These are phyloP conservation scores for Mesoligia furuncula DNA, from an alignment of 2,888 invertebrate species.

Conservation along the genomic window DNA sequence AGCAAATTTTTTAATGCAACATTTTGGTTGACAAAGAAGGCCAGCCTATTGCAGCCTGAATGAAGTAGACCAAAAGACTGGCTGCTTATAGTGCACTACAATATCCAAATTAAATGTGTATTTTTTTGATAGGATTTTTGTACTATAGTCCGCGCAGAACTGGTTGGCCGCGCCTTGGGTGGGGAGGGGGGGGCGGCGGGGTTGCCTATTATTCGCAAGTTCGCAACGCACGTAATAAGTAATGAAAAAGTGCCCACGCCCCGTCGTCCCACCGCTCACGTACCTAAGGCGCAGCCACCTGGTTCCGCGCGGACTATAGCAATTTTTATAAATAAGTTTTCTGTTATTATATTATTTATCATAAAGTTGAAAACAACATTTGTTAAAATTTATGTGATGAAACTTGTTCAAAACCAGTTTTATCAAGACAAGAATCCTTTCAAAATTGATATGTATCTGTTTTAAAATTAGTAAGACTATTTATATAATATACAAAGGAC, in stretches of 20 bases:
- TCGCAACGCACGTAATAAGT: too few species aligned
- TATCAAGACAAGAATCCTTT: constrained; percentile 46
- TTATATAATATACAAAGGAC: constrained; percentile 5
- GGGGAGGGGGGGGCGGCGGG: too few species aligned
- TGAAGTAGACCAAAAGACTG: neutral
- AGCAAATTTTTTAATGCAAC: neutral
- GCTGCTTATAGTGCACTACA: neutral
- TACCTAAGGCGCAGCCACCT: too few species aligned
- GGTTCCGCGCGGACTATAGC: neutral
- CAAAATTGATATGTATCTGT: constrained; percentile 28
- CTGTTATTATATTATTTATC: neutral
- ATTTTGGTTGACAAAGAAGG: neutral
- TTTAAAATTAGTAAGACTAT: constrained; percentile 25
- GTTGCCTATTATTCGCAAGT: too few species aligned
- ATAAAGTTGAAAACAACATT: constrained; percentile 3
- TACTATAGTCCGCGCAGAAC: neutral
- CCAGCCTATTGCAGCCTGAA: neutral
- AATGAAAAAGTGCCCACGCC: too few species aligned
- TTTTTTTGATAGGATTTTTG: constrained; percentile 48
- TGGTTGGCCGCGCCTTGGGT: too few species aligned
- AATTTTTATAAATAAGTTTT: constrained; percentile 1
- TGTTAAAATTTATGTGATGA: constrained; percentile 21
- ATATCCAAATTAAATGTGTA: constrained; percentile 26
- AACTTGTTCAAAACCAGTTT: constrained; percentile 48
- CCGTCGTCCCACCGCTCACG: too few species aligned